Evolutionary conservation across 2,797 vertebrate genomes (phyloP).

Genomic region (Onychomys leucogaster): DNA sequence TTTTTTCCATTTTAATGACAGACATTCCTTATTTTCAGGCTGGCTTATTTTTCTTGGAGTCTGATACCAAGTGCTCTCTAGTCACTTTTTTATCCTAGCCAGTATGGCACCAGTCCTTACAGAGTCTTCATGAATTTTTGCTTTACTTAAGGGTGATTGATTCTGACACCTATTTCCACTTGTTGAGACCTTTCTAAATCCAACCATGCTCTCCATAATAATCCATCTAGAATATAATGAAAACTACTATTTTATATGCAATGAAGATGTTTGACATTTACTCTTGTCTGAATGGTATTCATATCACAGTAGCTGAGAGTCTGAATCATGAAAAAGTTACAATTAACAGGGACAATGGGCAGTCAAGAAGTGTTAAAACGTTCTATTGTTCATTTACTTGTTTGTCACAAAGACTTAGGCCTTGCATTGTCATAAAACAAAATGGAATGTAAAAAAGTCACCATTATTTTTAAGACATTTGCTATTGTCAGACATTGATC

Average conservation of each 20-base stretch:
- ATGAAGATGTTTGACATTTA: neutral
- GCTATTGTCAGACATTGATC: neutral
- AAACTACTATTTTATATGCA: neutral
- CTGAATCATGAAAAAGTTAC: constrained; percentile 28
- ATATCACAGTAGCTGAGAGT: neutral
- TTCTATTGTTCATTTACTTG: neutral
- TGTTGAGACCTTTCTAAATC: constrained; percentile 17
- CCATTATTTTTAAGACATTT: neutral
- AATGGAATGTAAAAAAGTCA: neutral
- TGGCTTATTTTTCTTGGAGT: constrained; percentile 48
- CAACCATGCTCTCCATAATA: neutral
- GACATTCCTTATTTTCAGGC: constrained; percentile 51
- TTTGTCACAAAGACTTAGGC: neutral
- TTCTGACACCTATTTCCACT: neutral
- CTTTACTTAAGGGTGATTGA: neutral
- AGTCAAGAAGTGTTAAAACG: neutral
- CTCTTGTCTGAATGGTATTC: neutral
- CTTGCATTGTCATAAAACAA: neutral
- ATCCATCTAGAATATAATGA: neutral
- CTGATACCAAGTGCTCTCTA: neutral
- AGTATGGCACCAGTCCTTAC: constrained; percentile 65
- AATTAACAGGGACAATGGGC: neutral
- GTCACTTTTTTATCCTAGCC: constrained; percentile 43
- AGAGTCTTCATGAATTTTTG: neutral
- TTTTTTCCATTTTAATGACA: constrained; percentile 70